A percentile compares a stretch with the other conserved stretches of the same genome.
phyloP scores from a whole-genome alignment of 35 echinoderm and acorn worm species.

The Stichopus chloronotus region DNA sequence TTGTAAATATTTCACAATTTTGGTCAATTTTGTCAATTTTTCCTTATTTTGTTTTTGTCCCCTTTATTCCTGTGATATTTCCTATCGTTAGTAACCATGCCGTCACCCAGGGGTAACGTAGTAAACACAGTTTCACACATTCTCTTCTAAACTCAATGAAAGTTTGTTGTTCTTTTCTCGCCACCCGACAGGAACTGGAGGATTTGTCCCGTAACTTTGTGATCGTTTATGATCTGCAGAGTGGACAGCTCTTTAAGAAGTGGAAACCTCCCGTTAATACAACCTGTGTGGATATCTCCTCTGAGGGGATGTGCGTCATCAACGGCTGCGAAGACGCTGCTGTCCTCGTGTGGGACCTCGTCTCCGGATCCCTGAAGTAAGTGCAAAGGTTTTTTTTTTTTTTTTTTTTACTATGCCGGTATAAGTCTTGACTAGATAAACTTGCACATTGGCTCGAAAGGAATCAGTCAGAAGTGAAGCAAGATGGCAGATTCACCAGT shows the following conservation, averaged over 20 bases:
- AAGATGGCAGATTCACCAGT: not conserved
- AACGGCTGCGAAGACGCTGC: conserved; percentile 84
- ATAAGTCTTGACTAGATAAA: too few relatives aligned
- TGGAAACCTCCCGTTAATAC: conserved; percentile 95
- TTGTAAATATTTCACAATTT: too few relatives aligned
- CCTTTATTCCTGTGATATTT: too few relatives aligned
- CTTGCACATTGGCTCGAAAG: too few relatives aligned
- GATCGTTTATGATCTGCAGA: conserved; percentile 93
- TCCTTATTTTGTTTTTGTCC: too few relatives aligned
- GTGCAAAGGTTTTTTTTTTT: not conserved
- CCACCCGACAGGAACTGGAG: conserved; percentile 76
- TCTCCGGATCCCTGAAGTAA: conserved; percentile 93
- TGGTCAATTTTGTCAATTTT: too few relatives aligned
- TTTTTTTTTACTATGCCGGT: too few relatives aligned
- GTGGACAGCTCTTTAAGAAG: conserved; percentile 97
- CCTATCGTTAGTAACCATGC: too few relatives aligned
- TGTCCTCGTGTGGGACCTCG: conserved; percentile 89
- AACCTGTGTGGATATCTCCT: conserved; percentile 89
- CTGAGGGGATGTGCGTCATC: conserved; percentile 92
- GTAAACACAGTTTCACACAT: not conserved
- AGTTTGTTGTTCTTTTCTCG: not conserved
- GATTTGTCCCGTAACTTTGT: conserved; percentile 94
- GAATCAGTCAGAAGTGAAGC: too few relatives aligned
- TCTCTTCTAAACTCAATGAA: too few relatives aligned
- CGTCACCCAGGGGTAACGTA: not conserved